Base-by-base conservation (phyloP, 2,113 vertebrate species). In the Esox niger region DNA sequence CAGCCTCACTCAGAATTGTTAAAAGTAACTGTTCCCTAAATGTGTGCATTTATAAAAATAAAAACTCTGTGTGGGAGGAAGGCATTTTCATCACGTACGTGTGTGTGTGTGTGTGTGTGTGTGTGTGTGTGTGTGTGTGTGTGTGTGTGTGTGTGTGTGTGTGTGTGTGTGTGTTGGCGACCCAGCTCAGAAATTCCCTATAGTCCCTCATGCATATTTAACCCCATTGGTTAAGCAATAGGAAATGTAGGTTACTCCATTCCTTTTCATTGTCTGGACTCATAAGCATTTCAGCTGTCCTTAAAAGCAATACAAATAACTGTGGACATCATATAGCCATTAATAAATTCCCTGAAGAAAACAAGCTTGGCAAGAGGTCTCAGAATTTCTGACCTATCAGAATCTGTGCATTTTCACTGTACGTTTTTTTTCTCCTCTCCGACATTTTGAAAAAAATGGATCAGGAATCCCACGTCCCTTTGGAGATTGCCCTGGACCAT, bases 241-340 rank as follows among this genome's bases (percentile, higher is more conserved):
- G 68, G 62, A 63, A 79, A 70, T 73, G 70, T 58, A 75, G 69
- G 75, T 61, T 73, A 71, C 62, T 68, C 64, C 71, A 68, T 82
- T 77, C 68, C 71, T 73, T 64, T 59, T 61, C 32, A 77, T 80
- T 79, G 74, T 80, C 75, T 77, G 69, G 79, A 78, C 62, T 75
- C 55, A 77, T 83, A 84, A 86, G 81, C 77, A 73, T 83, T 67
- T 69, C 74, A 70, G 69, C 68, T 59, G 75, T 66, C 68, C 71
- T 68, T 79, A 84, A 83, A 79, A 80, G 81, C 68, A 80, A 76
- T 70, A 82, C 74, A 83, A 79, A 85, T 83, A 80, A 72, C 81
- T 65, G 46, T 64, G 58, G 72, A 77, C 67, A 71, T 68, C 79
- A 82, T 77, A 70, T 66, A 82, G 72, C 81, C 79, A 87, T 83